These are phyloP conservation scores for Selene dorsalis DNA, from an alignment of 2,797 vertebrate genomes.

Conservation along the genomic window DNA sequence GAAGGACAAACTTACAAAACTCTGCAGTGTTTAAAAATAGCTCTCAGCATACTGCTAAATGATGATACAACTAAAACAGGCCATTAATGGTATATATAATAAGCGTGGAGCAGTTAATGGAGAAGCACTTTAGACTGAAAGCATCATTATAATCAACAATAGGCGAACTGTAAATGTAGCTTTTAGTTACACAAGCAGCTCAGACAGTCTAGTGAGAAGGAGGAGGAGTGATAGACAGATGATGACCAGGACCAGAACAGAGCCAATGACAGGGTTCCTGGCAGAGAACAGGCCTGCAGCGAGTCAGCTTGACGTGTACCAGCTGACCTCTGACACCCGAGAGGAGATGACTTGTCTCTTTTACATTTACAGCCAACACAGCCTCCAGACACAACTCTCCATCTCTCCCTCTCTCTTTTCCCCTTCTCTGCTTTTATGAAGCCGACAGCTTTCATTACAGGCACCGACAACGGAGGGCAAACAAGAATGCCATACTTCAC, in stretches of 20 bases:
- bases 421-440: constrained; percentile 38
- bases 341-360: constrained; percentile 65
- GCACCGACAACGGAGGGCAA: constrained; percentile 36
- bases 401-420: constrained; percentile 25
- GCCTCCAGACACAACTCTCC: constrained; percentile 60
- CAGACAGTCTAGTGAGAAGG: neutral
- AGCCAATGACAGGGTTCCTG: constrained; percentile 54
- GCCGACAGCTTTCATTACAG: constrained; percentile 48
- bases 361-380: constrained; percentile 62
- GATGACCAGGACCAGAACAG: constrained; percentile 20
- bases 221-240: constrained; percentile 20
- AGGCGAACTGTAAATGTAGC: neutral
- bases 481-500: constrained; percentile 5
- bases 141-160: neutral
- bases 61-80: neutral
- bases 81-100: constrained; percentile 4
- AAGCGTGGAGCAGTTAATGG: neutral
- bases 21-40: constrained; percentile 43
- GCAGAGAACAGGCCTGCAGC: constrained; percentile 47
- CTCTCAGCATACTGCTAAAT: neutral
- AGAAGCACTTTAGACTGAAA: constrained; percentile 6
- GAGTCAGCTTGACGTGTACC: constrained; percentile 29
- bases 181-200: neutral
- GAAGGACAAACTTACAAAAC: constrained; percentile 39
- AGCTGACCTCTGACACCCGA: constrained; percentile 57